Conservation (phyloP, 1,140 invertebrate species). For the Thaumetopoea pityocampa region DNA sequence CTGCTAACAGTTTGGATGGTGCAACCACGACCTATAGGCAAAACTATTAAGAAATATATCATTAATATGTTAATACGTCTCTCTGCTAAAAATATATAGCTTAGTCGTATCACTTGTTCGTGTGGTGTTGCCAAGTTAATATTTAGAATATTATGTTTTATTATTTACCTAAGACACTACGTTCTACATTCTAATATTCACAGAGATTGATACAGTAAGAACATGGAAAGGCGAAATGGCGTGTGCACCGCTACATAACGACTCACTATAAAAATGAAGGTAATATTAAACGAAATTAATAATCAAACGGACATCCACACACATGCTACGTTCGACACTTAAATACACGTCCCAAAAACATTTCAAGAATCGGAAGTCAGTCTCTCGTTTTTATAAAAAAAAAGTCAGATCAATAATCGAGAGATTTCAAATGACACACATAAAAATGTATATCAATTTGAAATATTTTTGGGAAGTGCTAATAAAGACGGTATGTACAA, state of each 20-base stretch:
- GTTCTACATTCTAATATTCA: slow-evolving; percentile 69
- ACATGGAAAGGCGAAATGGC: slow-evolving; percentile 65
- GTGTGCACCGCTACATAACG: slow-evolving; percentile 52
- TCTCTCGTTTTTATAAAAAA: slow-evolving; percentile 17
- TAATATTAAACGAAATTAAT: slow-evolving; percentile 26
- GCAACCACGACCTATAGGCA: no score
- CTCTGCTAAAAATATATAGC: slow-evolving; percentile 62
- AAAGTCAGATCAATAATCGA: slow-evolving; percentile 35
- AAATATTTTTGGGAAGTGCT: slow-evolving; percentile 22
- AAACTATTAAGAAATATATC: slow-evolving; percentile 59
- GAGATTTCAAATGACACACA: slow-evolving; percentile 14
- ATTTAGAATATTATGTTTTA: slow-evolving; percentile 71
- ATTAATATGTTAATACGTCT: slow-evolving; percentile 42
- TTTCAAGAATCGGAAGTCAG: slow-evolving; percentile 16
- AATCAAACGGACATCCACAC: slow-evolving; percentile 43
- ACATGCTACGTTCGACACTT: slow-evolving; percentile 29
- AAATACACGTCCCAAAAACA: slow-evolving; percentile 25
- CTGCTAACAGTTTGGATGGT: no score
- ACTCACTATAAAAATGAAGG: slow-evolving; percentile 29
- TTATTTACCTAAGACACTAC: slow-evolving; percentile 69
- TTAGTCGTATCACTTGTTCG: slow-evolving; percentile 70
- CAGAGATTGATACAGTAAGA: slow-evolving; percentile 65
- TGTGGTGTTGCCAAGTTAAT: slow-evolving; percentile 69
- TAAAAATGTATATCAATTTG: slow-evolving; percentile 7
- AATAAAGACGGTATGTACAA: slow-evolving; percentile 2